A percentile compares a stretch with the other conserved stretches of the same genome.
Evolutionary conservation across 2,888 invertebrate species (phyloP).

Genomic region (Elmis aenea): DNA sequence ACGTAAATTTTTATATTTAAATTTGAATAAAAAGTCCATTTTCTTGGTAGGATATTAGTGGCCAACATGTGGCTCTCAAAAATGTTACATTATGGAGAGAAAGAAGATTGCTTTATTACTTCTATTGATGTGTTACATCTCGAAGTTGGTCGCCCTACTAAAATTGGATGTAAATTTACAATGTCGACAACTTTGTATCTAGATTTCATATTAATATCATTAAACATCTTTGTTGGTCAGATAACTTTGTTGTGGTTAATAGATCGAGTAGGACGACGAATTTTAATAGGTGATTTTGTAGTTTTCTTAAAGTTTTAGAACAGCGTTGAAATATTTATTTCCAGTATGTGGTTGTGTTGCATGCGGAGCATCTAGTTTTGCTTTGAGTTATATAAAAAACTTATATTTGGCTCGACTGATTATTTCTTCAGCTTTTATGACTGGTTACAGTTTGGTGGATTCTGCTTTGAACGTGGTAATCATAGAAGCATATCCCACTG

Average conservation of each 20-base stretch:
- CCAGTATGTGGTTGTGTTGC: slow-evolving; percentile 18
- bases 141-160: slow-evolving; percentile 6
- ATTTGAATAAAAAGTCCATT: background rate
- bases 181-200: slow-evolving; percentile 12
- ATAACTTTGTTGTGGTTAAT: slow-evolving; percentile 19
- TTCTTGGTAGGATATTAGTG: slow-evolving; percentile 15
- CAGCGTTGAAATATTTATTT: slow-evolving; percentile 5
- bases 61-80: slow-evolving; percentile 25
- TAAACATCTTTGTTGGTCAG: slow-evolving; percentile 19
- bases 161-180: slow-evolving; percentile 17
- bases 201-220: slow-evolving; percentile 21
- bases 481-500: slow-evolving; percentile 28
- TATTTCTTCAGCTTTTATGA: slow-evolving; percentile 18
- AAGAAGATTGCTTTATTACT: slow-evolving; percentile 14
- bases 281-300: slow-evolving; percentile 20
- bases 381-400: slow-evolving; percentile 15
- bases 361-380: slow-evolving; percentile 19
- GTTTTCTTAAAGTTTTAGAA: background rate
- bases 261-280: slow-evolving; percentile 23
- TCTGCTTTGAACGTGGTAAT: slow-evolving; percentile 21
- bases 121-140: slow-evolving; percentile 19
- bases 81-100: slow-evolving; percentile 12
- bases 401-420: slow-evolving; percentile 10
- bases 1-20: background rate
- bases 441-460: slow-evolving; percentile 20